A percentile compares a stretch with the other conserved stretches of the same genome.
Evolutionary conservation across 2,797 vertebrate species (phyloP).

Genomic region (Malacoctenus gilli): DNA sequence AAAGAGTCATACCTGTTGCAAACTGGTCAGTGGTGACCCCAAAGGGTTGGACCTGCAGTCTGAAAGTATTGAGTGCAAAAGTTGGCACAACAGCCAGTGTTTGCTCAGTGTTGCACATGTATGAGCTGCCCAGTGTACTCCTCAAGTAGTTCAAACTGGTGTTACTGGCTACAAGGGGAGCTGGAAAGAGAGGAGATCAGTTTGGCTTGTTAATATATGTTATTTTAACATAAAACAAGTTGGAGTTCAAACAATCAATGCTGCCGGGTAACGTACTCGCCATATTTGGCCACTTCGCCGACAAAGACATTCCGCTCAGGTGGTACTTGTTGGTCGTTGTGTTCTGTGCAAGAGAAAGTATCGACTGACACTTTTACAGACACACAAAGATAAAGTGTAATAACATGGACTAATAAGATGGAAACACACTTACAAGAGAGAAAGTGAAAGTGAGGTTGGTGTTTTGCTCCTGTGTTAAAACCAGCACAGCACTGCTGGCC

Average conservation of each 20-base stretch:
- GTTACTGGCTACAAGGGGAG: slow-evolving; percentile 71
- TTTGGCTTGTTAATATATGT: too few species aligned
- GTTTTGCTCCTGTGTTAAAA: slow-evolving; percentile 70
- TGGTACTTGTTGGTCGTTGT: slow-evolving; percentile 77
- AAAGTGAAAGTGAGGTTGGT: slow-evolving; percentile 81
- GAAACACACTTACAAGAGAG: slow-evolving; percentile 75
- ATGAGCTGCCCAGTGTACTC: slow-evolving; percentile 87
- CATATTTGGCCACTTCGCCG: slow-evolving; percentile 70
- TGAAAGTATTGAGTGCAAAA: slow-evolving; percentile 87
- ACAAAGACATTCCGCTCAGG: slow-evolving; percentile 72
- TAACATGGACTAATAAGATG: too few species aligned
- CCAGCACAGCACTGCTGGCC: slow-evolving; percentile 71
- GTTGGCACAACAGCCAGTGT: slow-evolving; percentile 74
- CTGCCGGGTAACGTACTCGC: slow-evolving; percentile 60
- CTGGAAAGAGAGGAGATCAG: slow-evolving; percentile 63
- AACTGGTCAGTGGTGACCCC: slow-evolving; percentile 85
- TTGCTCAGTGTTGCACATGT: slow-evolving; percentile 89
- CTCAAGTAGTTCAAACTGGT: slow-evolving; percentile 82
- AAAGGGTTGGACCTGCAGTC: slow-evolving; percentile 91
- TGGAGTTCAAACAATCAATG: background rate
- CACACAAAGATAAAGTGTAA: background rate
- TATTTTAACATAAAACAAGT: background rate
- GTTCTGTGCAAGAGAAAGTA: slow-evolving; percentile 66
- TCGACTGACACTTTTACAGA: background rate
- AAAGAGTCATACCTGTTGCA: slow-evolving; percentile 85